Conservation (phyloP, 2,888 invertebrate genomes). For the Heliconius aoede region DNA sequence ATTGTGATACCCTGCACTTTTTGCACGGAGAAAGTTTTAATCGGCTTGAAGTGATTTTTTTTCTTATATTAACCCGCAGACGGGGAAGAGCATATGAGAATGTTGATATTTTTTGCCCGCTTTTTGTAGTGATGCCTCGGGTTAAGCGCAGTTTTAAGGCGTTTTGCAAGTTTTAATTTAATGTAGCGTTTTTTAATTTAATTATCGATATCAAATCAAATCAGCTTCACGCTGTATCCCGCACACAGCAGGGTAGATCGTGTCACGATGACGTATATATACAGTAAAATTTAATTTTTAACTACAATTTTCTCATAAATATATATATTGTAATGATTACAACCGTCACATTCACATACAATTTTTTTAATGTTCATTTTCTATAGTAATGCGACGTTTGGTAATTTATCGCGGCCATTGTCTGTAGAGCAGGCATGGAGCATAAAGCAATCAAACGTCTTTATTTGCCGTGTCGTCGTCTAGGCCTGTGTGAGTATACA, state of each 20-base stretch:
- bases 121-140: conserved; percentile 33
- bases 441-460: conserved; percentile 59
- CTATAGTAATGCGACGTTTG: conserved; percentile 44
- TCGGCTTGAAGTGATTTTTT: conserved; percentile 43
- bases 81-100: conserved; percentile 40
- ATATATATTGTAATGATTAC: not conserved
- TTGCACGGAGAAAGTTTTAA: conserved; percentile 46
- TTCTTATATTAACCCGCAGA: conserved; percentile 36
- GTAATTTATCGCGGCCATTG: conserved; percentile 61
- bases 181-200: no score
- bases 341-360: not conserved
- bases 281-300: not conserved
- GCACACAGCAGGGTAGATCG: no score
- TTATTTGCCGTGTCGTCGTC: conserved; percentile 54
- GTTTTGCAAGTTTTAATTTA: conserved; percentile 7
- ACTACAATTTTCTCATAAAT: not conserved
- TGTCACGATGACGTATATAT: no score
- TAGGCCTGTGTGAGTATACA: conserved; percentile 58
- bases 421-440: conserved; percentile 34
- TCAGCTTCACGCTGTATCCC: no score
- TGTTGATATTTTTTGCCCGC: conserved; percentile 31
- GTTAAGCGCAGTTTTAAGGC: conserved; percentile 23
- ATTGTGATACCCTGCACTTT: conserved; percentile 50
- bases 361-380: conserved; percentile 34
- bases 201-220: no score